Evolutionary conservation across 2,113 vertebrate species (phyloP).

Genomic region (Ameiurus melas): DNA sequence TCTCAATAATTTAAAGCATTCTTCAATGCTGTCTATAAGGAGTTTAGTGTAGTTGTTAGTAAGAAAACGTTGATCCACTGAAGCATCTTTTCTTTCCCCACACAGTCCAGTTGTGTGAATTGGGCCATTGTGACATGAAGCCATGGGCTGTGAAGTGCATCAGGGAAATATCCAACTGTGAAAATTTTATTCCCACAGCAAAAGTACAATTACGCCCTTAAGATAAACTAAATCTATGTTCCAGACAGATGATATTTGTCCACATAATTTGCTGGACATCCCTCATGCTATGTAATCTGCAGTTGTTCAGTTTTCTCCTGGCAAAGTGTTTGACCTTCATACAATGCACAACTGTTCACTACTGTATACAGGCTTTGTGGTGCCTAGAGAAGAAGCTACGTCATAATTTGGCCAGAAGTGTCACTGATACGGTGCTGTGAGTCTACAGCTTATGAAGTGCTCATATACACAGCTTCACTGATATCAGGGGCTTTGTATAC

Average conservation of each 20-base stretch:
- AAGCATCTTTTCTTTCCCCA: constrained; percentile 3
- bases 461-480: not conserved
- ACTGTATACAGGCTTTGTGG: not conserved
- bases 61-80: not conserved
- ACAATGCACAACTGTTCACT: constrained; percentile 1
- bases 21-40: not conserved
- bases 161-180: constrained; percentile 29
- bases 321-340: constrained; percentile 18
- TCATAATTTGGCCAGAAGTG: not conserved
- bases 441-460: not conserved
- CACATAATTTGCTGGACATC: not conserved
- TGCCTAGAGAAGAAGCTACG: not conserved
- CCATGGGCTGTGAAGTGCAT: constrained; percentile 21
- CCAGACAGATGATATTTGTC: constrained; percentile 7
- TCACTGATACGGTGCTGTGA: not conserved
- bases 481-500: not conserved
- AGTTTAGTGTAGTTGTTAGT: not conserved
- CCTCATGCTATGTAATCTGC: not conserved
- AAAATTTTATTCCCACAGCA: constrained; percentile 18
- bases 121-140: not conserved
- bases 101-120: not conserved
- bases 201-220: not conserved
- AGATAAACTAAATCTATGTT: constrained; percentile 8
- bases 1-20: not conserved
- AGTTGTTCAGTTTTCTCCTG: constrained; percentile 1